Evolutionary conservation across 2,113 vertebrate genomes (phyloP), one percentile per base, ranked within the genome.

Genomic region (Chloropsis cyanopogon): DNA sequence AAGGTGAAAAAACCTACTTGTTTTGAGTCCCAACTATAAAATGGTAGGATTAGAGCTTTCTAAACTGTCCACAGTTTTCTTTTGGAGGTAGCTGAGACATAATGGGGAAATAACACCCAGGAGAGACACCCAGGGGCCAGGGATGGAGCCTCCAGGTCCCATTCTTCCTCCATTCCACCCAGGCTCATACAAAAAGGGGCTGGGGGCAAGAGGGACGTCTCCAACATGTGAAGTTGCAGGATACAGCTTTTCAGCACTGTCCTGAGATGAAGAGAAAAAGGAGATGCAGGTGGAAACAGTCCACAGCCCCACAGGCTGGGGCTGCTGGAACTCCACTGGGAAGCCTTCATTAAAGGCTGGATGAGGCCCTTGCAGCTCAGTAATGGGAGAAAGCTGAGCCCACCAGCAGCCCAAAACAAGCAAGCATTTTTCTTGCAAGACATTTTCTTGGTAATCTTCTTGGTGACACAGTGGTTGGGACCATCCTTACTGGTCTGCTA

Each of bases 391-490:
- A 78, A 39, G 63, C 46, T 47, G 57, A 80, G 60, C 68, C 79
- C 75, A 78, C 64, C 93, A 86, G 59, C 53, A 90, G 53, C 52
- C 72, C 46, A 44, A 44, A 37, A 69, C n/a, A 65, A 52, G 81
- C 76, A 91, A 96, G 86, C 53, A 41, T 93, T 92, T 95, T 82
- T 96, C 91, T 92, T 97, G 91, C 94, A 90, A 53, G 24, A 81
- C 56, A 73, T 96, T 96, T 92, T 93, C 56, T 53, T 44, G 42
- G 86, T 97, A 17, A 78, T 83, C 56, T 95, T 78, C 73, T 89
- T 94, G 97, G 75, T 97, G 97, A 97, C 94, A 85, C 24, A 4
- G 78, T 56, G 29, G 71, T 94, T 86, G 88, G 11, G 25, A 31
- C 23, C 6, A 4, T 95, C 75, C 56, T 81, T 42, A 82, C 16